phyloP scores from a whole-genome alignment of 2,113 vertebrate genomes.

The Hyperoodon ampullatus region DNA sequence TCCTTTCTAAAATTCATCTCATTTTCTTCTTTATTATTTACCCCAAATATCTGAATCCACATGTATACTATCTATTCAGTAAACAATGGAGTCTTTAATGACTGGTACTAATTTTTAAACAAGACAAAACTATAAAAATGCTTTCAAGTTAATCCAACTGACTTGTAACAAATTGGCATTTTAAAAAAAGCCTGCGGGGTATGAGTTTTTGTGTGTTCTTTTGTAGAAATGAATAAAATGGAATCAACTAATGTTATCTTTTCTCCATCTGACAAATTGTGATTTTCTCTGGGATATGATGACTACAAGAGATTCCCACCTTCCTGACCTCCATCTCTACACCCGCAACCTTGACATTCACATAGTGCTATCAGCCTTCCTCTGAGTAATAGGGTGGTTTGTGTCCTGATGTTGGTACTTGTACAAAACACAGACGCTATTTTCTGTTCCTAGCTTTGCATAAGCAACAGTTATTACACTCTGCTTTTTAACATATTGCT shows the following conservation, averaged over 20 bases:
- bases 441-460: background rate
- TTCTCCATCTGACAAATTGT: background rate
- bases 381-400: background rate
- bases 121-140: slow-evolving; percentile 24
- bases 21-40: slow-evolving; percentile 43
- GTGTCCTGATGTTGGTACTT: background rate
- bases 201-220: background rate
- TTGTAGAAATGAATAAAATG: slow-evolving; percentile 12
- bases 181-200: background rate
- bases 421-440: background rate
- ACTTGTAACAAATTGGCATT: background rate
- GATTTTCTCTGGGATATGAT: background rate
- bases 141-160: slow-evolving; percentile 19
- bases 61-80: background rate
- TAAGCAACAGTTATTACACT: background rate
- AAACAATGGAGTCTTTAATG: background rate
- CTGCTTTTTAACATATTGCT: background rate
- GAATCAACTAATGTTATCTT: background rate
- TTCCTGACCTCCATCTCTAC: too few species aligned
- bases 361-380: background rate
- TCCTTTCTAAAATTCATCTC: background rate
- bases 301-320: background rate
- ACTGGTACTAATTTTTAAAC: slow-evolving; percentile 14
- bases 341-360: too few species aligned
- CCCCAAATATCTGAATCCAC: background rate